phyloP scores from a whole-genome alignment of 2,888 invertebrate genomes.

The Perithous albicinctus region DNA sequence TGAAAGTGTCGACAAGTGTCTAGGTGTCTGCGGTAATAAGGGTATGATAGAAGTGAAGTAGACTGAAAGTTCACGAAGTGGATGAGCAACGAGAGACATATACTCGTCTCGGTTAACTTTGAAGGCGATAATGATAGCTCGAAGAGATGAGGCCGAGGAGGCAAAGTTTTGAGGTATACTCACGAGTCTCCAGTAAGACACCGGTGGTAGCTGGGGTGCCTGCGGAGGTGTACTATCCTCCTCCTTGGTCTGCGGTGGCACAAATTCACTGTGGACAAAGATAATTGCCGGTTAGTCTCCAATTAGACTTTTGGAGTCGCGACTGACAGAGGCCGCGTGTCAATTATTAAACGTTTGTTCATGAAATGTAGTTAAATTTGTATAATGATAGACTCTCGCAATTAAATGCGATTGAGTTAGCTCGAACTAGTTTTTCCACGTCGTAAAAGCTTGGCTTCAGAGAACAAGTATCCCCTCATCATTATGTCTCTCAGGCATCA shows the following conservation, averaged over 20 bases:
- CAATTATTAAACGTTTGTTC: constrained; percentile 19
- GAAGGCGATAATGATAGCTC: constrained; percentile 44
- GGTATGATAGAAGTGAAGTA: constrained; percentile 11
- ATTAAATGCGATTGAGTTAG: not conserved
- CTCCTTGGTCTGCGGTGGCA: constrained; percentile 82
- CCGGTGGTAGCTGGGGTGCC: constrained; percentile 76
- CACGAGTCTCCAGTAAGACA: constrained; percentile 82
- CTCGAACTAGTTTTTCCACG: not conserved
- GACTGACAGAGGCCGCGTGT: constrained; percentile 1
- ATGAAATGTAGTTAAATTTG: constrained; percentile 16
- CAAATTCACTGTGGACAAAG: constrained; percentile 83
- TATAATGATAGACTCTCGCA: not conserved
- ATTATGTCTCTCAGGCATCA: not conserved
- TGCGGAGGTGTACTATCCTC: constrained; percentile 76
- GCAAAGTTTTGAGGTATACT: constrained; percentile 71
- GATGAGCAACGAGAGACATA: constrained; percentile 25
- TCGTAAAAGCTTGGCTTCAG: constrained; percentile 11
- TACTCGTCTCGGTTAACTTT: constrained; percentile 32
- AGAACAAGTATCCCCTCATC: not conserved
- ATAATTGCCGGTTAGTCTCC: constrained; percentile 63
- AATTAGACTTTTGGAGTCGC: constrained; percentile 15
- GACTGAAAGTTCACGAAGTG: constrained; percentile 35
- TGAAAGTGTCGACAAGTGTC: constrained; percentile 54
- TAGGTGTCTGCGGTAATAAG: constrained; percentile 56
- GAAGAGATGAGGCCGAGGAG: constrained; percentile 41